Evolutionary conservation across 37 sponge, comb jelly and placozoan genomes (phyloP).

Genomic region (Ephydatia muelleri): DNA sequence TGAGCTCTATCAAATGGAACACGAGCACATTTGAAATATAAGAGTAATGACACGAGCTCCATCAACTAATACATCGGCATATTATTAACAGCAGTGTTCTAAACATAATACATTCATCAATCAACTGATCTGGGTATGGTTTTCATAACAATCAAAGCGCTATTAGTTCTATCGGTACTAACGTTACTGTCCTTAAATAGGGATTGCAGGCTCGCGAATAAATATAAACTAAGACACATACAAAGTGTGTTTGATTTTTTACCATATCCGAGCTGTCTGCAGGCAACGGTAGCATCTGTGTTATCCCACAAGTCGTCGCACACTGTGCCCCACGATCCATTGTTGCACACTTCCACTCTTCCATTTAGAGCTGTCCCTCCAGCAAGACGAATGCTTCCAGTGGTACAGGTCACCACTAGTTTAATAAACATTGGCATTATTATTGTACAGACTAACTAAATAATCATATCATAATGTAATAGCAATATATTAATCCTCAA

Average conservation of each 20-base stretch:
- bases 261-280: slow-evolving; percentile 43
- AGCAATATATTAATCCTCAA: neutral
- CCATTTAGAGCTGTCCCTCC: slow-evolving; percentile 21
- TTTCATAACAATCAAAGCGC: neutral
- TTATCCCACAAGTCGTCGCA: slow-evolving; percentile 54
- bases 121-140: neutral
- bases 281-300: slow-evolving; percentile 38
- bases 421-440: neutral
- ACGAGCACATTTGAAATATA: no score
- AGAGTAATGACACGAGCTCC: neutral
- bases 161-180: neutral
- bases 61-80: neutral
- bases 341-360: slow-evolving; percentile 45
- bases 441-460: neutral
- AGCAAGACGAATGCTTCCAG: slow-evolving; percentile 19
- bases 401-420: neutral
- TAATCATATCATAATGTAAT: neutral
- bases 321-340: slow-evolving; percentile 46
- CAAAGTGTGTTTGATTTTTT: neutral
- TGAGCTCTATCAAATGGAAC: no score
- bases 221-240: neutral
- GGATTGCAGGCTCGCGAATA: neutral
- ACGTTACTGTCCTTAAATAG: neutral
- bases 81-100: neutral
- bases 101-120: no score